A percentile compares a stretch with the other conserved stretches of the same genome.
Conservation (phyloP, 2,113 vertebrate species). For the Erythrocercus mccallii region DNA sequence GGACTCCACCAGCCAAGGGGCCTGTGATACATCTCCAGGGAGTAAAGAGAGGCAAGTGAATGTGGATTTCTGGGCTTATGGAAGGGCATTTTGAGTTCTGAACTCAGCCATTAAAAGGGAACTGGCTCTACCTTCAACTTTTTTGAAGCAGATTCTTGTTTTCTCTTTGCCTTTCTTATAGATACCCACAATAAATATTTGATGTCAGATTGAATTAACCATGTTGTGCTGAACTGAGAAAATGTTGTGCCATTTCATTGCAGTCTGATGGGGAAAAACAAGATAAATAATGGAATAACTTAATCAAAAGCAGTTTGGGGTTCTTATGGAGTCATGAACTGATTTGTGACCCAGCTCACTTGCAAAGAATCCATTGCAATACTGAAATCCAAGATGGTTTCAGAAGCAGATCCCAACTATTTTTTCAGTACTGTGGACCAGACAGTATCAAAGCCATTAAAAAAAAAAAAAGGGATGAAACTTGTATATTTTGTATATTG, state of each 20-base stretch:
- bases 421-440: background rate
- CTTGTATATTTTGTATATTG: background rate
- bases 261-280: background rate
- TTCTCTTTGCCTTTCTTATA: background rate
- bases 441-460: background rate
- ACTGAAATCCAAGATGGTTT: background rate
- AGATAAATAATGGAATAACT: slow-evolving; percentile 43
- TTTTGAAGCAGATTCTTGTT: background rate
- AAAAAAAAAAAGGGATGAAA: background rate
- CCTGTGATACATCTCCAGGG: background rate
- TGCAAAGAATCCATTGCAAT: background rate
- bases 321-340: background rate
- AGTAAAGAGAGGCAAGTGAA: background rate
- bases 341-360: background rate
- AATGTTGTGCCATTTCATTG: background rate
- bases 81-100: background rate
- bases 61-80: background rate
- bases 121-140: background rate
- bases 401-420: background rate
- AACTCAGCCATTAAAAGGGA: background rate
- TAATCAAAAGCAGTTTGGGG: slow-evolving; percentile 24
- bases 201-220: slow-evolving; percentile 24
- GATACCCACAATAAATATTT: slow-evolving; percentile 40
- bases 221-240: slow-evolving; percentile 17
- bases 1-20: background rate